Evolutionary conservation across 2,888 invertebrate genomes (phyloP).

Genomic region (Leptothorax acervorum): DNA sequence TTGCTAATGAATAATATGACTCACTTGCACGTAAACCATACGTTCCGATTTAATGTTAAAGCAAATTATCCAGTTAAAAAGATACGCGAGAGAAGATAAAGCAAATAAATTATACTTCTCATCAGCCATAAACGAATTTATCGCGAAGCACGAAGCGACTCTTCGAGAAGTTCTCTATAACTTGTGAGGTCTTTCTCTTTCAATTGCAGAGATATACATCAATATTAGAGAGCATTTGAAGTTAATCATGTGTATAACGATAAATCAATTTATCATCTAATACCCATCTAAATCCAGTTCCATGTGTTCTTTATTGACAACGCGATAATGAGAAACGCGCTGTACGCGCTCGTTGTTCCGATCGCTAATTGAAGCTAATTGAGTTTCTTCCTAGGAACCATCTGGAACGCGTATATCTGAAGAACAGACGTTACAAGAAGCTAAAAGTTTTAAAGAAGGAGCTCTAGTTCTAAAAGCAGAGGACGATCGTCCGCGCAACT

Average conservation of each 20-base stretch:
- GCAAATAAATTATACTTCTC: not conserved
- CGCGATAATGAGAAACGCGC: not conserved
- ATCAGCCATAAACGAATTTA: not conserved
- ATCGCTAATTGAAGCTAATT: not conserved
- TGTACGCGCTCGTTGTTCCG: not conserved
- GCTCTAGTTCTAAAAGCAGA: not conserved
- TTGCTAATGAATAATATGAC: constrained; percentile 3
- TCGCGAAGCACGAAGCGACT: not conserved
- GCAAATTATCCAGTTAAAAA: constrained; percentile 7
- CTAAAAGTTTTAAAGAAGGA: not conserved
- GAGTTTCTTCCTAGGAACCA: no score
- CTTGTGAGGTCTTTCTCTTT: not conserved
- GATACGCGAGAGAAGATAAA: not conserved
- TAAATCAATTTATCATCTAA: not conserved
- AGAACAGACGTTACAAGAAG: not conserved
- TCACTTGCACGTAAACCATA: not conserved
- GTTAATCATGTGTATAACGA: not conserved
- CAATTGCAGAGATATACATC: not conserved
- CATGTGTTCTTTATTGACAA: not conserved
- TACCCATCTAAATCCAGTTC: not conserved
- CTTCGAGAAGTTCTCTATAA: not conserved
- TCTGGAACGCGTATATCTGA: not conserved
- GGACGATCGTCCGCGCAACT: not conserved
- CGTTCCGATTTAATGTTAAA: not conserved
- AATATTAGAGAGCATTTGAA: not conserved